Evolutionary conservation across 1,140 invertebrate species (phyloP), one percentile per base, ranked within the genome.

Genomic region (Pollicipes pollicipes): DNA sequence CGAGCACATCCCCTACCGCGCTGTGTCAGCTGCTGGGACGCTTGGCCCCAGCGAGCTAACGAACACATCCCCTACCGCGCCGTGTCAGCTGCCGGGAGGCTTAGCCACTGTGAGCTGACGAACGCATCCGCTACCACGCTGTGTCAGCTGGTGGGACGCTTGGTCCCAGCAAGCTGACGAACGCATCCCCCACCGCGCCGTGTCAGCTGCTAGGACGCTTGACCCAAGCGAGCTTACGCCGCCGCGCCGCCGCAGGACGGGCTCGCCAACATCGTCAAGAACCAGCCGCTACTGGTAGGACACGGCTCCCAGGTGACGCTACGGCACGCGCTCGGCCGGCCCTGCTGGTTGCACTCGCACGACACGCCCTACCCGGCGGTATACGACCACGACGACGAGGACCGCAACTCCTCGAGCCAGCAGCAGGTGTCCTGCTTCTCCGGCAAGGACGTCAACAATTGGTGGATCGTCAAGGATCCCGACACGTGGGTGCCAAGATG

Each of bases 341-440:
- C 93, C 35, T 98, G 95, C 78, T 98, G 95, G 95, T 80, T 98
- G 30, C 95, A 98, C 81, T 97, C 94, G 13, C 95, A 98, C 79
- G 85, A 86, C 66, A 88, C 90, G 72, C 87, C 96, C 6, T 97
- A 97, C 81, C 95, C 95, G 0, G 85, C 95, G 30, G 85, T 88
- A 66, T 98, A 98, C 80, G 78, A 87, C 0, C 94, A 97, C 81
- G 88, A 88, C 69, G n/a, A n/a, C n/a, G n/a, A n/a, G n/a, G n/a
- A 58, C 13, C 84, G 95, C 68, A 95, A 95, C 24, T 96, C 93
- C n/a, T 95, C 91, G 8, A 95, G 98, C 81, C 95, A 98, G 77
- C 95, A 98, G 78, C 95, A 98, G 80, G 94, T 98, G 16, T 97
- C 94, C 0, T 98, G 95, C 81, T 98, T 97, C 78, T 90, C 90